These are phyloP conservation scores for Pelodiscus sinensis DNA, from an alignment of 2,113 vertebrate genomes.

Conservation along the genomic window DNA sequence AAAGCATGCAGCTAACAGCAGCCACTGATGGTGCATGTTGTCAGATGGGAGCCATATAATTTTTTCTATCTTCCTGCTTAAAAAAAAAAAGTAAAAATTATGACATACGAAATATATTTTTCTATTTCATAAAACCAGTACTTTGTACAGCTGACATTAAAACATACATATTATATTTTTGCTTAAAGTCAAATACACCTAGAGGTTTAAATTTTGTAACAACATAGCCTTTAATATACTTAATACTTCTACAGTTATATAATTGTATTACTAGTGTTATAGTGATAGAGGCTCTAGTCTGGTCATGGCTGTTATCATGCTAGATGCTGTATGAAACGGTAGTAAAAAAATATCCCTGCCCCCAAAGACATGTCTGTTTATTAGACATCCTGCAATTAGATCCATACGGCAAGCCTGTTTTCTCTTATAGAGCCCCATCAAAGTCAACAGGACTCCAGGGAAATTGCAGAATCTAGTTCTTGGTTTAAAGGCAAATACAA, in stretches of 20 bases:
- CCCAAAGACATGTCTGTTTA: not conserved
- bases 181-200: not conserved
- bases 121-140: not conserved
- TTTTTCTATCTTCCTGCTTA: constrained; percentile 57
- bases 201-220: not conserved
- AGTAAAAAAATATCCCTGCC: not conserved
- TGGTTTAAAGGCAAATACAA: not conserved
- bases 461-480: not conserved
- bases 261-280: not conserved
- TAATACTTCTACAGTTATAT: not conserved
- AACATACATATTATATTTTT: not conserved
- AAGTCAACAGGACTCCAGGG: not conserved
- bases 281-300: not conserved
- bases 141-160: not conserved
- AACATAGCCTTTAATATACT: not conserved
- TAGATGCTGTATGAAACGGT: not conserved
- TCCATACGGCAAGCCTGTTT: not conserved
- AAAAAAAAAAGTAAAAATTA: constrained; percentile 51
- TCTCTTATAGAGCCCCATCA: not conserved
- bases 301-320: not conserved
- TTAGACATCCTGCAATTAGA: not conserved
- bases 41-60: constrained; percentile 74
- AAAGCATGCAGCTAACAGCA: constrained; percentile 93
- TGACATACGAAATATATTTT: not conserved
- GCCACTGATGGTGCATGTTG: constrained; percentile 97